Evolutionary conservation across 92 coral and sea anemone genomes (phyloP).

Genomic region (Diadumene lineata): DNA sequence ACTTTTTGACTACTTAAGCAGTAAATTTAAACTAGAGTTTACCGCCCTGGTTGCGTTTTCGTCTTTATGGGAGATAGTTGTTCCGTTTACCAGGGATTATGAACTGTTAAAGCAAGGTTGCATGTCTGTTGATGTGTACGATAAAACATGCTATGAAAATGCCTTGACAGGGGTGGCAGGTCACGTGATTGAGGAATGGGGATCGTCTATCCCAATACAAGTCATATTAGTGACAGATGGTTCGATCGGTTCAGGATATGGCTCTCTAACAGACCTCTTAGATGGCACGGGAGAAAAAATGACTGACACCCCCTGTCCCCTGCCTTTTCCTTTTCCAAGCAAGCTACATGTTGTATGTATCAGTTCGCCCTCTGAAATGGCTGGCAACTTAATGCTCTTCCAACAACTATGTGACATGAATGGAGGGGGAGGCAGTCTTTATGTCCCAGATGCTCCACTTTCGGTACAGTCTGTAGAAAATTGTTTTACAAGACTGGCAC

Average conservation of each 20-base stretch:
- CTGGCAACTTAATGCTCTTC: constrained; percentile 65
- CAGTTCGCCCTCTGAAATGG: constrained; percentile 61
- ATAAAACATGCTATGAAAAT: constrained; percentile 91
- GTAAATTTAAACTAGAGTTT: constrained; percentile 90
- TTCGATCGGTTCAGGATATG: constrained; percentile 84
- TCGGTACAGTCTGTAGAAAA: constrained; percentile 82
- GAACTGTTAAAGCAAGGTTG: constrained; percentile 97
- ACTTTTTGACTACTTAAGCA: constrained; percentile 79
- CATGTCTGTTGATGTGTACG: constrained; percentile 91
- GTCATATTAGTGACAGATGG: constrained; percentile 93
- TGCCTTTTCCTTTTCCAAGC: constrained; percentile 93
- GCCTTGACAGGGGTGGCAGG: constrained; percentile 95
- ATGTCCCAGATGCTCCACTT: constrained; percentile 80
- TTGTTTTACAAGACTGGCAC: constrained; percentile 82
- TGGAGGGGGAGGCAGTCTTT: constrained; percentile 92
- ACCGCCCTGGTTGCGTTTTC: constrained; percentile 96
- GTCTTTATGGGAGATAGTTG: constrained; percentile 98
- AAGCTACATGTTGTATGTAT: constrained; percentile 88
- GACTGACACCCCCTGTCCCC: constrained; percentile 69
- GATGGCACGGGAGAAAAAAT: constrained; percentile 61
- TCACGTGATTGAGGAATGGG: constrained; percentile 99
- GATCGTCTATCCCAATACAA: constrained; percentile 93
- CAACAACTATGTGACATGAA: constrained; percentile 85
- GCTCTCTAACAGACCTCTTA: constrained; percentile 74
- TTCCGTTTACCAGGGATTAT: constrained; percentile 96